These are phyloP conservation scores for Cololabis saira DNA, from an alignment of 2,113 vertebrate species.

Conservation along the genomic window DNA sequence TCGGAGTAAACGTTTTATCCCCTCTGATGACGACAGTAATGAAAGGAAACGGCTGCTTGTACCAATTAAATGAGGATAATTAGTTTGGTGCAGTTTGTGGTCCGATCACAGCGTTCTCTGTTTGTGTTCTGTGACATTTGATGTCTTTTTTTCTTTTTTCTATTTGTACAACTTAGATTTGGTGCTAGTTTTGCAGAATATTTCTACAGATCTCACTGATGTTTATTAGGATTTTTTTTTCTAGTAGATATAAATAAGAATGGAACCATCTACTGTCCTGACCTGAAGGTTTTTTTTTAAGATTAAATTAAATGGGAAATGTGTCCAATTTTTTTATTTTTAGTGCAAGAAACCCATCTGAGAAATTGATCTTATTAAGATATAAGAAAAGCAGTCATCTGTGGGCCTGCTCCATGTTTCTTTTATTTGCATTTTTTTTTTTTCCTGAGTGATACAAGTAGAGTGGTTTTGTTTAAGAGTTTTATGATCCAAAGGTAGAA, in stretches of 20 bases:
- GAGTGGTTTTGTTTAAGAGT: neutral
- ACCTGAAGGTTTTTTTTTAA: neutral
- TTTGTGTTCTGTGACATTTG: constrained; percentile 19
- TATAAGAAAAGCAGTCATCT: neutral
- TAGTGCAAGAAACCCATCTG: neutral
- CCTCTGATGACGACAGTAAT: neutral
- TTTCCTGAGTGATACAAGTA: no score
- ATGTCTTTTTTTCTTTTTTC: constrained; percentile 22
- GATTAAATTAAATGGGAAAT: constrained; percentile 2
- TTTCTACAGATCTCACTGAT: no score
- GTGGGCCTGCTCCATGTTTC: neutral
- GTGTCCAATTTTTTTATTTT: constrained; percentile 28
- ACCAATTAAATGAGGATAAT: constrained; percentile 37
- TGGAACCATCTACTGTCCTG: no score
- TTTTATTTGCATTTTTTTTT: no score
- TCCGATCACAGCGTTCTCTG: constrained; percentile 39
- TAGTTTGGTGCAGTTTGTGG: constrained; percentile 30
- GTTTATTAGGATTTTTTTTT: no score
- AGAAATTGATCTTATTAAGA: constrained; percentile 12
- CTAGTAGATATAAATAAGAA: no score
- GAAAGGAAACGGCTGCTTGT: constrained; percentile 6
- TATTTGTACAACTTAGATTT: neutral
- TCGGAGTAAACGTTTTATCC: constrained; percentile 10
- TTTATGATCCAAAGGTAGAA: neutral
- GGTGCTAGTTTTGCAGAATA: neutral